These are phyloP conservation scores for Antedon mediterranea DNA, from an alignment of 53 echinoderm and acorn worm genomes.

Conservation along the genomic window DNA sequence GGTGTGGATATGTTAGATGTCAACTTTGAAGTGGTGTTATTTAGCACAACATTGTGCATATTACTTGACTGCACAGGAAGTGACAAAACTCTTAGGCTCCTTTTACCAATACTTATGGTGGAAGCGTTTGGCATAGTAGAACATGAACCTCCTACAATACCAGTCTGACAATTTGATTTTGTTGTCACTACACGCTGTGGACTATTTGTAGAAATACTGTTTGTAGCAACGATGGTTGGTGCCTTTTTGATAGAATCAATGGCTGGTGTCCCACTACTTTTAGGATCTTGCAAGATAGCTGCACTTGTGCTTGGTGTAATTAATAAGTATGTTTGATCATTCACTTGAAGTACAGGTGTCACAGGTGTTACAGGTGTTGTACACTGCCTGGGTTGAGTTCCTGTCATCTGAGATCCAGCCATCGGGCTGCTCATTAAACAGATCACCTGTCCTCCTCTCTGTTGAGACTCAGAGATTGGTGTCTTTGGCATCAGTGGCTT, in stretches of 20 bases:
- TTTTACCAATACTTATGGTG: neutral
- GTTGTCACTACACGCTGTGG: neutral
- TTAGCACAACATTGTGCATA: neutral
- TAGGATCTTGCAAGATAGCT: neutral
- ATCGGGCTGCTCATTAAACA: neutral
- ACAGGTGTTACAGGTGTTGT: neutral
- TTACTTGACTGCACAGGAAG: neutral
- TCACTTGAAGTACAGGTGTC: neutral
- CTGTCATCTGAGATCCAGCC: neutral
- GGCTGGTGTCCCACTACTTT: neutral
- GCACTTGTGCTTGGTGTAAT: neutral
- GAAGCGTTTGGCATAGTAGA: neutral
- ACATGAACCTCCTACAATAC: neutral
- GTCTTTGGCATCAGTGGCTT: conserved; percentile 90
- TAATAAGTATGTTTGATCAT: neutral
- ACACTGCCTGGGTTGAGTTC: neutral
- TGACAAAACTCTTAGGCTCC: neutral
- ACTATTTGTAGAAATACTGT: neutral
- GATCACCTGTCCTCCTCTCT: neutral
- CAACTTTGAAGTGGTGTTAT: neutral
- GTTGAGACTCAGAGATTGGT: conserved; percentile 24
- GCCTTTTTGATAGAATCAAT: neutral
- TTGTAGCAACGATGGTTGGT: neutral
- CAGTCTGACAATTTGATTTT: neutral
- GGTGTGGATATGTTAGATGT: neutral